Evolutionary conservation across 2,888 invertebrate species (phyloP).

Genomic region (Chrysomela aeneicollis): DNA sequence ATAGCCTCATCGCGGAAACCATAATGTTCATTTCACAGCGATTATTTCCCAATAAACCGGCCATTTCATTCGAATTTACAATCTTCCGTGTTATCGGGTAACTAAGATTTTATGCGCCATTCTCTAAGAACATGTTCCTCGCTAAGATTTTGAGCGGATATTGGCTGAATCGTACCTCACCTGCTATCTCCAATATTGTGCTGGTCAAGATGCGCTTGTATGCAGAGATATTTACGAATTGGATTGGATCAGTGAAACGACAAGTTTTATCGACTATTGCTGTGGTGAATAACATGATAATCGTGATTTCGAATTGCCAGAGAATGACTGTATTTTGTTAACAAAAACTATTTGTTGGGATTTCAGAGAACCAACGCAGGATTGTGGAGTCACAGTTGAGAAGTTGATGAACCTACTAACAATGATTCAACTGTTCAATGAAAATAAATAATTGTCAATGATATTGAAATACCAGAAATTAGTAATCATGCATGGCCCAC

Average conservation of each 20-base stretch:
- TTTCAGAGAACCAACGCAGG: background rate
- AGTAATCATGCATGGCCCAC: too few species aligned
- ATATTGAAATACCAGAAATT: too few species aligned
- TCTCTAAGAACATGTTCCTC: conserved; percentile 41
- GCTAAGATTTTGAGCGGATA: conserved; percentile 42
- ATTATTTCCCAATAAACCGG: background rate
- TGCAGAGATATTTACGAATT: conserved; percentile 36
- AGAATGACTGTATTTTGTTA: background rate
- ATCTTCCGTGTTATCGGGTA: conserved; percentile 35
- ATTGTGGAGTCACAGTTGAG: too few species aligned
- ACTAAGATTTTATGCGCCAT: conserved; percentile 42
- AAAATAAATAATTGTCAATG: too few species aligned
- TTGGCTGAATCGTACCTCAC: conserved; percentile 36
- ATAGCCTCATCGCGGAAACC: background rate
- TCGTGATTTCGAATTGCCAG: conserved; percentile 22
- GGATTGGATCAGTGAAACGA: conserved; percentile 26
- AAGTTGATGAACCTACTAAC: too few species aligned
- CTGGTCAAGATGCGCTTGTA: conserved; percentile 39
- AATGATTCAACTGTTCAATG: too few species aligned
- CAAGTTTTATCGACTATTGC: conserved; percentile 31
- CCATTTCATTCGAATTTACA: conserved; percentile 14
- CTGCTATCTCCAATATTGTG: conserved; percentile 37
- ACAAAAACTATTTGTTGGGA: background rate
- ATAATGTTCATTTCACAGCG: background rate
- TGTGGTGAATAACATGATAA: conserved; percentile 35